Conservation (phyloP, 2,888 invertebrate genomes). For the Darwinula stevensoni region DNA sequence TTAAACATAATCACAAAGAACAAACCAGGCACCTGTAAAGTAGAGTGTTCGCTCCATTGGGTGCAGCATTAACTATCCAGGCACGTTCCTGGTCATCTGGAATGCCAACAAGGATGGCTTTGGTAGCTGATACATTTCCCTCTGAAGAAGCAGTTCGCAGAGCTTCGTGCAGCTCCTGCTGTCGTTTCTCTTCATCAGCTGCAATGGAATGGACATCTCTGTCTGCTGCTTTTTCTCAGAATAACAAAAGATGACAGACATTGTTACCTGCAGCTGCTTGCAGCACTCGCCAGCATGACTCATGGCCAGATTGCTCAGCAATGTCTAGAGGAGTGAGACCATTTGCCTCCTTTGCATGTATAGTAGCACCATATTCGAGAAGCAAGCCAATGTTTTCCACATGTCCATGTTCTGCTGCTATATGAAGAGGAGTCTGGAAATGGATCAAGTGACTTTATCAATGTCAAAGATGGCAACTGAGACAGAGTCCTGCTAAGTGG, state of each 20-base stretch:
- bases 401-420: slow-evolving; percentile 49
- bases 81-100: background rate
- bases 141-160: slow-evolving; percentile 41
- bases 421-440: slow-evolving; percentile 43
- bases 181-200: slow-evolving; percentile 40
- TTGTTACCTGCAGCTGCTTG: slow-evolving; percentile 30
- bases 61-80: slow-evolving; percentile 46
- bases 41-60: slow-evolving; percentile 57
- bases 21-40: slow-evolving; percentile 61
- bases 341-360: slow-evolving; percentile 27
- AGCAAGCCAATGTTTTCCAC: slow-evolving; percentile 32
- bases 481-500: too few species aligned
- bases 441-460: too few species aligned
- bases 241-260: background rate
- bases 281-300: slow-evolving; percentile 28
- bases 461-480: slow-evolving; percentile 1
- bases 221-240: background rate
- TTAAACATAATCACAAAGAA: too few species aligned
- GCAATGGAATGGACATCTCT: slow-evolving; percentile 11
- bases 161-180: slow-evolving; percentile 38
- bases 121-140: slow-evolving; percentile 29
- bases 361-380: slow-evolving; percentile 32
- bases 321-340: slow-evolving; percentile 40
- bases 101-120: background rate
- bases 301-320: slow-evolving; percentile 34